These are phyloP conservation scores for Isichthys henryi DNA, from an alignment of 2,113 vertebrate species.

Conservation along the genomic window DNA sequence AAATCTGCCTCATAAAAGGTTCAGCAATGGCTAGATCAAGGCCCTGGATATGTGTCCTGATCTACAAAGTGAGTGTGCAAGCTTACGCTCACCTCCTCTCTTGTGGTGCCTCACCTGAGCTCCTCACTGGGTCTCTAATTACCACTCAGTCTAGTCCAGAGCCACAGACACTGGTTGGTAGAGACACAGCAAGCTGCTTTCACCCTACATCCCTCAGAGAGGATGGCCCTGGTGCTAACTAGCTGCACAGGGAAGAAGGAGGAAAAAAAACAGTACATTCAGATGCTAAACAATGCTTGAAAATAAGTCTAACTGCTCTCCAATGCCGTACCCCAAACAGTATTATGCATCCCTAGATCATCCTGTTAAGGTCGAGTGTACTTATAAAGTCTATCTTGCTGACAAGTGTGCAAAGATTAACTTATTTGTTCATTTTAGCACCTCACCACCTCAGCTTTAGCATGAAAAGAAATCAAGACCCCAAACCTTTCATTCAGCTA, in stretches of 20 bases:
- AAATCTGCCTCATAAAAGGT: neutral
- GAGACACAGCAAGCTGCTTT: neutral
- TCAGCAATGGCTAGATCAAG: neutral
- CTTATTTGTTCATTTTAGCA: neutral
- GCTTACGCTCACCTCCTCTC: neutral
- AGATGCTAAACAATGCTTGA: neutral
- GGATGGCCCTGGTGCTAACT: neutral
- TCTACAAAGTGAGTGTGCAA: neutral
- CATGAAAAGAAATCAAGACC: neutral
- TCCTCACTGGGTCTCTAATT: neutral
- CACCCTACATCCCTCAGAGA: neutral
- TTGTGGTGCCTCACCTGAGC: too few relatives aligned
- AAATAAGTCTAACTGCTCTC: constrained; percentile 1
- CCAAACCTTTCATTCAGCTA: neutral
- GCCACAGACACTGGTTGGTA: neutral
- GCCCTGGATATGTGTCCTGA: neutral
- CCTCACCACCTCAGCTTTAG: neutral
- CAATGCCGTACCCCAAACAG: neutral
- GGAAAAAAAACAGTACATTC: neutral
- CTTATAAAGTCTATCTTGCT: neutral
- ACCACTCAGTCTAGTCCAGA: neutral
- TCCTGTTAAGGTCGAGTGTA: neutral
- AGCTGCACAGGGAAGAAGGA: neutral
- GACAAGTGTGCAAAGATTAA: neutral
- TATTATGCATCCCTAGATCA: neutral